These are phyloP conservation scores for Natator depressus DNA, from an alignment of 2,113 vertebrate genomes.

Conservation along the genomic window DNA sequence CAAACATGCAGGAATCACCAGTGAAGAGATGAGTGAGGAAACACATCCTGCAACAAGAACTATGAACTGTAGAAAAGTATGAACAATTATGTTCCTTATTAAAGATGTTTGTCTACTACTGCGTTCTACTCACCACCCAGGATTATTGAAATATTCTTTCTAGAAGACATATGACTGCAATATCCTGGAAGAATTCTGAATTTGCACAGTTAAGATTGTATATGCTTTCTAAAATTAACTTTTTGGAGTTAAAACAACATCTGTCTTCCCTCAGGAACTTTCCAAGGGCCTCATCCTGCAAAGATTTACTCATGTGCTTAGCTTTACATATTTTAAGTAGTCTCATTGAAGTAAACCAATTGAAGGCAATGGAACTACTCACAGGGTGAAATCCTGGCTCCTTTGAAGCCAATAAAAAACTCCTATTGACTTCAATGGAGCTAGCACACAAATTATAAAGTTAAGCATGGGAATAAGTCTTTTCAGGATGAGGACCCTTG, in stretches of 20 bases:
- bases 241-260: constrained; percentile 17
- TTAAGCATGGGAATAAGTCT: fast-evolving
- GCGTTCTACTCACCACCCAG: neutral
- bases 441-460: neutral
- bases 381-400: neutral
- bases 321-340: neutral
- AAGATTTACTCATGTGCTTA: neutral
- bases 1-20: neutral
- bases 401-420: neutral
- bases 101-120: neutral
- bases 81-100: neutral
- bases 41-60: neutral
- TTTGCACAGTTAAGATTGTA: neutral
- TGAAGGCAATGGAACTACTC: neutral
- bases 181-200: neutral
- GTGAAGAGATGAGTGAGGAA: neutral
- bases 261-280: neutral
- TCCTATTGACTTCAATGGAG: neutral
- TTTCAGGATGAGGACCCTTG: neutral
- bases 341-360: neutral
- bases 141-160: neutral
- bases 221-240: neutral
- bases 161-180: neutral
- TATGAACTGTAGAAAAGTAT: neutral
- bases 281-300: neutral